phyloP scores from a whole-genome alignment of 2,888 invertebrate species.

The Harpalus rufipes region DNA sequence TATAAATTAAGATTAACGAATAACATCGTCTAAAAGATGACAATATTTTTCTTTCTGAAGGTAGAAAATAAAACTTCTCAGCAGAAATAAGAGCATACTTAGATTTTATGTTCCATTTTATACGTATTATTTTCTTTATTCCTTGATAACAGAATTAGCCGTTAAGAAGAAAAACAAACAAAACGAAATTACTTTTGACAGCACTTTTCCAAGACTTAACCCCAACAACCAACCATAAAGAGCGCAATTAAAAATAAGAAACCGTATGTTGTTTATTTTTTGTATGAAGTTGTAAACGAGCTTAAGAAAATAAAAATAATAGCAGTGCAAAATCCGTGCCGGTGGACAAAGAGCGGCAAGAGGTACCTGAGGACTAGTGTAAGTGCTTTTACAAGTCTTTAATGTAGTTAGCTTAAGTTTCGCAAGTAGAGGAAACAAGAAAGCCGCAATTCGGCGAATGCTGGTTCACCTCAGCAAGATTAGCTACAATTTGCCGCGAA shows the following conservation, averaged over 20 bases:
- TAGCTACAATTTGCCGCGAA: constrained; percentile 65
- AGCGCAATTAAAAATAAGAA: constrained; percentile 16
- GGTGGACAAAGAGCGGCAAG: constrained; percentile 2
- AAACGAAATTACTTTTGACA: background rate
- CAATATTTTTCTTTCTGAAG: no score
- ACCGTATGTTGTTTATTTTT: background rate
- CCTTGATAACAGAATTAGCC: background rate
- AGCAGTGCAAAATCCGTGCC: constrained; percentile 38
- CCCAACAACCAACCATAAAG: background rate
- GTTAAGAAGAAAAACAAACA: background rate
- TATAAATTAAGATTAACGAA: no score
- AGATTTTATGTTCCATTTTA: background rate
- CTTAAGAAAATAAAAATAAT: constrained; percentile 40
- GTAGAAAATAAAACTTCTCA: no score
- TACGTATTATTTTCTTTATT: background rate
- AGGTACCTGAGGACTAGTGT: constrained; percentile 47
- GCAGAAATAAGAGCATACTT: background rate
- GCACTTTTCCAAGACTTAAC: background rate
- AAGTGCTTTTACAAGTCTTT: constrained; percentile 56
- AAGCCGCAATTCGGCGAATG: constrained; percentile 50
- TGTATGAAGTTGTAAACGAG: constrained; percentile 18
- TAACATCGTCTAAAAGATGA: no score
- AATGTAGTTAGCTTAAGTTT: constrained; percentile 59
- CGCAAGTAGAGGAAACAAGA: constrained; percentile 43
- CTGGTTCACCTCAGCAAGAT: constrained; percentile 60